Percentiles rank a stretch among this genome's conserved stretches.
phyloP scores from a whole-genome alignment of 2,113 vertebrate genomes.

The Agapornis roseicollis region DNA sequence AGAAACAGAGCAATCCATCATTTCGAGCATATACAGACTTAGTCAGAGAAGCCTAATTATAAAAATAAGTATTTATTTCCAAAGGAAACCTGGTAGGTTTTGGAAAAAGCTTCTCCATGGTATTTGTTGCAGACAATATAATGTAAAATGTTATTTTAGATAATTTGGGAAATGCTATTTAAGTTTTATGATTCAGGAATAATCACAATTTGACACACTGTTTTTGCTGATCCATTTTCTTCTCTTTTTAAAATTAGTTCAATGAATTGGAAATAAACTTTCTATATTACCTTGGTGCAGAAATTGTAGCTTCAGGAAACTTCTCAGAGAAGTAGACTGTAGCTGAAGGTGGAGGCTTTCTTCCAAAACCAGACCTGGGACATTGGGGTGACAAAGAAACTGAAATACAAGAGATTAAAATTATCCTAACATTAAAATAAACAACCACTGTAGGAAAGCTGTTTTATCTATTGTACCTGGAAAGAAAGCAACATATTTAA shows the following conservation, averaged over 20 bases:
- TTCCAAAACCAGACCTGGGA: neutral
- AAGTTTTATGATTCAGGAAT: neutral
- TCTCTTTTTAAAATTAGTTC: neutral
- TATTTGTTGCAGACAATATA: neutral
- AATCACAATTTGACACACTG: neutral
- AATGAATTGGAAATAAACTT: neutral
- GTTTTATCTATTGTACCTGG: neutral
- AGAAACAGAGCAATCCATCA: neutral
- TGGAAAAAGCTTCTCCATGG: neutral
- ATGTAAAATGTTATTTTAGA: neutral
- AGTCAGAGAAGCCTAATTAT: neutral
- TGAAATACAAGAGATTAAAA: neutral
- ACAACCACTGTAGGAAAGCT: neutral
- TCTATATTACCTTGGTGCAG: neutral
- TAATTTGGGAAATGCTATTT: neutral
- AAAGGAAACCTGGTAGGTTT: neutral
- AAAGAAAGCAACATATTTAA: neutral
- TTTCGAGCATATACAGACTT: neutral
- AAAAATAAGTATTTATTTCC: neutral
- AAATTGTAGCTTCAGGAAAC: neutral
- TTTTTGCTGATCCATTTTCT: neutral
- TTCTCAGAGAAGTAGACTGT: neutral
- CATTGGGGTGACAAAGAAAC: neutral
- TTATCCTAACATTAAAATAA: neutral
- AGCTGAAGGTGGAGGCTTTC: neutral